Conservation (phyloP, 2,797 vertebrate genomes). For the Sebastes wilsoni region DNA sequence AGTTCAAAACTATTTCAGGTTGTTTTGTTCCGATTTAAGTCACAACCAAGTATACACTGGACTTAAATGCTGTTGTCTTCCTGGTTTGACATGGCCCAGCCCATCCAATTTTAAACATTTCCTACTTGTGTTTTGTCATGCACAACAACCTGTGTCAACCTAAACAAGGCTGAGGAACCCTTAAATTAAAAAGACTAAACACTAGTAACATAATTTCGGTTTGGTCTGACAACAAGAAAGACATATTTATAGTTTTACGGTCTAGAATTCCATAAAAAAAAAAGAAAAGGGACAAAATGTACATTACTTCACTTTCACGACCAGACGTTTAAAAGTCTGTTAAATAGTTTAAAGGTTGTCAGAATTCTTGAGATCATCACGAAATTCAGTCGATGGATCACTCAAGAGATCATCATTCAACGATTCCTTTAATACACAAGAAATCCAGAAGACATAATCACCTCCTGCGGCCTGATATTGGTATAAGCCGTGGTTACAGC, state of each 20-base stretch:
- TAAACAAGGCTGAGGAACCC: not conserved
- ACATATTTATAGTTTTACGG: not conserved
- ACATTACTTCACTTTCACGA: not conserved
- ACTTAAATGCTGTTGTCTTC: not conserved
- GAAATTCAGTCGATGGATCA: slow-evolving; percentile 71
- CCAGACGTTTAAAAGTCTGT: not conserved
- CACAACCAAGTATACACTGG: not conserved
- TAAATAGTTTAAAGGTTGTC: slow-evolving; percentile 44
- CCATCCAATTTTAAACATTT: not conserved
- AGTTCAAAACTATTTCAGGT: not conserved
- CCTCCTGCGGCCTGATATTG: not conserved
- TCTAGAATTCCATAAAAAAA: slow-evolving; percentile 28
- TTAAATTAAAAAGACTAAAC: not conserved
- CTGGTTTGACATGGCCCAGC: not conserved
- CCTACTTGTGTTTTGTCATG: not conserved
- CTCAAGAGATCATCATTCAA: slow-evolving; percentile 70
- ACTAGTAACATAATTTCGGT: not conserved
- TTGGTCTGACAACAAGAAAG: not conserved
- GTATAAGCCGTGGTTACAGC: not conserved
- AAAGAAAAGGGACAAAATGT: not conserved
- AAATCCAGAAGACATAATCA: not conserved
- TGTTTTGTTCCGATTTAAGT: not conserved
- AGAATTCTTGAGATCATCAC: slow-evolving; percentile 65
- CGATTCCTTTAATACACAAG: not conserved
- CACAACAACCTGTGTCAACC: not conserved